phyloP scores from a whole-genome alignment of 2,113 vertebrate genomes.

The Cyanistes caeruleus region DNA sequence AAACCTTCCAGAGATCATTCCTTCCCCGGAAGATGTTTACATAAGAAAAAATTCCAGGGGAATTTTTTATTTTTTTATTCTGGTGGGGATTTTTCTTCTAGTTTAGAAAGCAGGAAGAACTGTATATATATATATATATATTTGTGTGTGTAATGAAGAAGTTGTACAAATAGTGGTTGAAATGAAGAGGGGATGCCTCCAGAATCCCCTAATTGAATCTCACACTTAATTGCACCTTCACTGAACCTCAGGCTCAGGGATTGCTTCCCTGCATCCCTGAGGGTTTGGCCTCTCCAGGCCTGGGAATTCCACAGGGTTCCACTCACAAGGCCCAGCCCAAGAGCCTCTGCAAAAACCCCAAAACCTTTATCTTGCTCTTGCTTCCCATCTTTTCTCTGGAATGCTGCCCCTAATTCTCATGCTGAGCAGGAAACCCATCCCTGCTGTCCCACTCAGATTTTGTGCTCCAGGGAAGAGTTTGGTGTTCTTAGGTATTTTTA shows the following conservation, averaged over 20 bases:
- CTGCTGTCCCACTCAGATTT: neutral
- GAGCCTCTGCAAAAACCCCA: neutral
- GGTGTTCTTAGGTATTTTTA: neutral
- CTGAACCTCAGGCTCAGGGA: neutral
- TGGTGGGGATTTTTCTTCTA: neutral
- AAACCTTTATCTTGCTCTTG: neutral
- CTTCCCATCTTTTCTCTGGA: neutral
- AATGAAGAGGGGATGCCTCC: slow-evolving; percentile 13
- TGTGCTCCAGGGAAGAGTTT: neutral
- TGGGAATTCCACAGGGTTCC: neutral
- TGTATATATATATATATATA: neutral
- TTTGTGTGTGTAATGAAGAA: neutral
- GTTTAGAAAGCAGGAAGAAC: neutral
- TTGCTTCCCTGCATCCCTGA: neutral
- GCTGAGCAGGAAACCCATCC: neutral
- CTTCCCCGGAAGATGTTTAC: neutral
- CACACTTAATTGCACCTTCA: slow-evolving; percentile 38
- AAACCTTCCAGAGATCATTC: neutral
- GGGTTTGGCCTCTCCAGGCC: neutral
- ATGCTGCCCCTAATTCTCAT: neutral
- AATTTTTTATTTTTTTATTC: neutral
- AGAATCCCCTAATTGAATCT: slow-evolving; percentile 20
- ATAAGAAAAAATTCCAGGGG: neutral
- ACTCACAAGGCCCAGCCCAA: neutral
- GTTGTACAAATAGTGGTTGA: neutral